Base-by-base conservation (phyloP, 2,888 invertebrate genomes). In the Habroteleia sp. region DNA sequence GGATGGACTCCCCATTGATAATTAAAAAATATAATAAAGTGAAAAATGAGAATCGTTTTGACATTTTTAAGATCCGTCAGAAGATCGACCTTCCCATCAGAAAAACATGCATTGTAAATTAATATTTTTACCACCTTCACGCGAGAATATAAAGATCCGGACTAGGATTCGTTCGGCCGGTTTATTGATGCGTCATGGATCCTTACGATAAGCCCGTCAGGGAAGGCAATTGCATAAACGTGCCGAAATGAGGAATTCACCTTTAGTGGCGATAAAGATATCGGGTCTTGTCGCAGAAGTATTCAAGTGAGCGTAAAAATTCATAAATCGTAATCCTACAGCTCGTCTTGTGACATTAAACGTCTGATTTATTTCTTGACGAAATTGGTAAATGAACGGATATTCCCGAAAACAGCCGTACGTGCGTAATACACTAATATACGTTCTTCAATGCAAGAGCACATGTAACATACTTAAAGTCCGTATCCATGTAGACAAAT, bases 201-300 rank as follows among this genome's bases (percentile, higher is more conserved):
- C 39, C 29, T 10, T 27, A 25, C 58, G 68, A 68, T 68, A 68
- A 68, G 41, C 37, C 16, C 10, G 20, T 10, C 25, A 27, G 25
- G 27, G 20, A 54, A 31, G 35, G 42, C 31, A 54, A 52, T 33
- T 27, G 33, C 39, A 52, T 35, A 31, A 46, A 46, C 50, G 56
- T 3, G 37, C 35, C 33, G 68, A 63, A 25, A 54, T 23, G 33
- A 41, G 17, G 58, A 56, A 73, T 77, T 58, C 50, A 16, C 74
- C 52, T 78, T 79, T 79, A 79, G 41, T 68, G 42, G 44, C 77
- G 79, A 80, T 80, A 80, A 81, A 81, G 77, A 78, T 80, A 76
- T 72, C 65, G 60, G 14, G 17, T 3, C 63, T 25, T 42, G 56
- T 65, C 50, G 29, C 48, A 41, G 13, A n/a, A 31, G 73, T 41